Conservation (phyloP, 1,140 invertebrate genomes). For the Vollenhovia emeryi region DNA sequence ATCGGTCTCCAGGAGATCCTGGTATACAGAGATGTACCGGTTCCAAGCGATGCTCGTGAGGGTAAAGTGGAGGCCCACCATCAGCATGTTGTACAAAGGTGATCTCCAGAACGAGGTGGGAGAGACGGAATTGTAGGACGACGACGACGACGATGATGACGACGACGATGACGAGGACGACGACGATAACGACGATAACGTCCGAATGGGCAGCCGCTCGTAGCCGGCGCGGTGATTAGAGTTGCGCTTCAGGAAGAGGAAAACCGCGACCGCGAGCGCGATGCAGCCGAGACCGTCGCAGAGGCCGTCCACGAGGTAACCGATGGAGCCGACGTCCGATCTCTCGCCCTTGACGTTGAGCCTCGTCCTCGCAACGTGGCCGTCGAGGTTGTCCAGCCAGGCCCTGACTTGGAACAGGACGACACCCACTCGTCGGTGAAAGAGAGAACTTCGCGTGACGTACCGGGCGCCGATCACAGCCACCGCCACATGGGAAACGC, state of each 20-base stretch:
- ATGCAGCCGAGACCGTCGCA: slow-evolving; percentile 91
- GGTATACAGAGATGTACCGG: slow-evolving; percentile 92
- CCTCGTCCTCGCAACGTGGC: slow-evolving; percentile 90
- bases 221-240: slow-evolving; percentile 88
- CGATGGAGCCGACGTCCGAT: slow-evolving; percentile 89
- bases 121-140: slow-evolving; percentile 10
- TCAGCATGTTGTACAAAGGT: slow-evolving; percentile 87
- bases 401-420: slow-evolving; percentile 91
- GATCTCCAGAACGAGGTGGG: slow-evolving; percentile 51
- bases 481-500: slow-evolving; percentile 90
- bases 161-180: neutral
- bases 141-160: neutral
- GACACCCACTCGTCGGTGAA: slow-evolving; percentile 89
- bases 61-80: slow-evolving; percentile 89
- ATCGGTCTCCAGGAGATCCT: slow-evolving; percentile 89
- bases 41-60: slow-evolving; percentile 92
- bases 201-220: slow-evolving; percentile 84
- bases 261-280: slow-evolving; percentile 88
- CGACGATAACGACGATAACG: neutral
- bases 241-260: slow-evolving; percentile 89
- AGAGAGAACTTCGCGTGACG: slow-evolving; percentile 89
- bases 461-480: slow-evolving; percentile 89
- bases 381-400: slow-evolving; percentile 92
- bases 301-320: slow-evolving; percentile 91
- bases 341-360: slow-evolving; percentile 89